Conservation (phyloP, 2,113 vertebrate genomes). For the Onychostruthus taczanowskii region DNA sequence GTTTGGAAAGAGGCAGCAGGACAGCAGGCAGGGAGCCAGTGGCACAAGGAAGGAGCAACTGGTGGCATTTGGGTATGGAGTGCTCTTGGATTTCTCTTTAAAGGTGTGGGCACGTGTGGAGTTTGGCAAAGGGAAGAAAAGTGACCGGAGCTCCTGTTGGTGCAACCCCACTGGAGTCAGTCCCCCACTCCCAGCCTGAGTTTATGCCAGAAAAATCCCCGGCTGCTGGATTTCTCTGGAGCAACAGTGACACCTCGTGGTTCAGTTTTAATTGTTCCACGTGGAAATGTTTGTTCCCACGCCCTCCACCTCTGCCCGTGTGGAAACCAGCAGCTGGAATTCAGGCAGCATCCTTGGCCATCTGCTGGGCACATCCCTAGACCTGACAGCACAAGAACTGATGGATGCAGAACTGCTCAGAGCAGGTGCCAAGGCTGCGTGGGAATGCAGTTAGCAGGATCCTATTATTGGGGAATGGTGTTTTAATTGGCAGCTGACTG, state of each 20-base stretch:
- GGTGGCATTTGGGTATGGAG: background rate
- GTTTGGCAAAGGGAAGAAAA: background rate
- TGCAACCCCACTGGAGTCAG: background rate
- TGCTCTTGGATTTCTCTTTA: background rate
- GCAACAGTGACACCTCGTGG: constrained; percentile 76
- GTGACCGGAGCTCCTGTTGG: background rate
- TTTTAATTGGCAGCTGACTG: constrained; percentile 40
- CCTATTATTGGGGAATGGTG: background rate
- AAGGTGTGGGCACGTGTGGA: background rate
- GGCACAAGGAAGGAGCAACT: background rate
- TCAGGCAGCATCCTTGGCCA: background rate
- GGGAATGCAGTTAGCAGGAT: background rate
- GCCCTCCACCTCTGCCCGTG: background rate
- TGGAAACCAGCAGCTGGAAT: background rate
- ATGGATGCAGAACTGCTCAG: background rate
- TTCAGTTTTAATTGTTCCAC: background rate
- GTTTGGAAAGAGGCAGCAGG: background rate
- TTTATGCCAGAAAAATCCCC: background rate
- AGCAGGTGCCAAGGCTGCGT: background rate
- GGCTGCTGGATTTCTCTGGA: constrained; percentile 10
- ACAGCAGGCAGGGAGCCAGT: background rate
- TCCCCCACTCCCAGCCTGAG: background rate
- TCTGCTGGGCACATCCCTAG: background rate
- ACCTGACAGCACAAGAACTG: background rate
- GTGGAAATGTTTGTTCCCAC: background rate